Conservation (phyloP, 2,797 vertebrate species). For the Podarcis lilfordi region DNA sequence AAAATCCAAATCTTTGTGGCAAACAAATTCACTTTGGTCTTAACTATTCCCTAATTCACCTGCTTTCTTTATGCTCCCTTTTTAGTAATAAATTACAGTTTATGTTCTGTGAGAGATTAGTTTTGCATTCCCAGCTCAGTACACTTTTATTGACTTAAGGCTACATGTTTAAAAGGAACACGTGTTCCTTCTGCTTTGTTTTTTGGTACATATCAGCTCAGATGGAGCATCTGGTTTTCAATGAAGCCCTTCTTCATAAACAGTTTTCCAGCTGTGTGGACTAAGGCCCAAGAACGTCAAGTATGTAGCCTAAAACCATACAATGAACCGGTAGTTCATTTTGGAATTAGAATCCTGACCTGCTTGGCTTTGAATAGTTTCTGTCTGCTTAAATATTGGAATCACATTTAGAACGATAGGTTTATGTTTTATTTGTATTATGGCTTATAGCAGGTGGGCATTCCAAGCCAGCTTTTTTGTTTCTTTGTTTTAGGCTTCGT, state of each 20-base stretch:
- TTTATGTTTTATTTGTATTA: constrained; percentile 13
- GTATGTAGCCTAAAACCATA: constrained; percentile 24
- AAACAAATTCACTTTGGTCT: constrained; percentile 21
- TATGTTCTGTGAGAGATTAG: constrained; percentile 41
- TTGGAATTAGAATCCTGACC: not conserved
- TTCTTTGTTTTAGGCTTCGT: not conserved
- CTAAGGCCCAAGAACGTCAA: constrained; percentile 27
- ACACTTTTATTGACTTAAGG: constrained; percentile 53
- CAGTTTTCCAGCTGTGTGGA: constrained; percentile 49
- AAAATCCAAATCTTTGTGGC: constrained; percentile 30
- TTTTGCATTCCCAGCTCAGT: constrained; percentile 23
- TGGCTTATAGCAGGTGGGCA: not conserved
- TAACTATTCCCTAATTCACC: not conserved
- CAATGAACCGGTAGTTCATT: constrained; percentile 5
- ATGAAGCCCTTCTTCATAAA: constrained; percentile 24
- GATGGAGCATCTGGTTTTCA: constrained; percentile 55
- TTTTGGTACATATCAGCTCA: constrained; percentile 20
- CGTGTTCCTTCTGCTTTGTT: constrained; percentile 26
- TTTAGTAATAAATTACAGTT: constrained; percentile 50
- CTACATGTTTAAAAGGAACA: constrained; percentile 13
- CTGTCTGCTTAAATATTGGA: constrained; percentile 36
- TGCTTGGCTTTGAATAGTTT: constrained; percentile 35
- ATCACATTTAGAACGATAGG: not conserved
- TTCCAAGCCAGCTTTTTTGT: constrained; percentile 3
- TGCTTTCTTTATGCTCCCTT: constrained; percentile 41